Base-by-base conservation (phyloP, 2,797 vertebrate species). In the Cheirogaleus major region DNA sequence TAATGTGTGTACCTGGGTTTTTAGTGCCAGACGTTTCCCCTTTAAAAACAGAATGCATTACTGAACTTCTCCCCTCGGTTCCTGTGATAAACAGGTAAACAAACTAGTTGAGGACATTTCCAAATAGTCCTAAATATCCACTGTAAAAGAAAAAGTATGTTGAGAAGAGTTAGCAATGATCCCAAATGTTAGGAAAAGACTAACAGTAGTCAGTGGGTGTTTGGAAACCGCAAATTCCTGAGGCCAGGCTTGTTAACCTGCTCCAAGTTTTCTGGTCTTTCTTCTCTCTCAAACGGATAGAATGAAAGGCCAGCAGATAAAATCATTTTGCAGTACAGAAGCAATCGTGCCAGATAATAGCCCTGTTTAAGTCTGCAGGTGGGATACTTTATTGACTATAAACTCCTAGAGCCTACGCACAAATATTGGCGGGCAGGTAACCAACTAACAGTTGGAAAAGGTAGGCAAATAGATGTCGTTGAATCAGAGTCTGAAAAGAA, bases 251-350 rank as follows among this genome's bases (percentile, higher is more conserved):
- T 95, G 92, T 97, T 97, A 95, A 93, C 79, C 87, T 94, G 67
- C 73, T 91, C 23, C 61, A n/a, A 13, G 25, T 92, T 84, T 63
- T 67, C 41, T 67, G 52, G 79, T 63, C 50, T 87, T 69, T 96
- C 48, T 65, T 69, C 23, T 93, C n/a, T 87, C 93, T 86, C 50
- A 92, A 83, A 94, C 78, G 25, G 84, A 81, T 70, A 69, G 43
- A 96, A 76, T 23, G 95, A 97, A 98, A 97, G 97, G 93, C 95
- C 84, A 91, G 85, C 96, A 86, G 92, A 97, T 96, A 97, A 91
- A 97, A 95, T 95, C 97, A 94, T 91, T 92, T 95, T 95, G 95
- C 90, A 96, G 94, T 95, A 95, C 73, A 84, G 94, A 89, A 72
- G 88, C 97, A 97, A 93, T 98, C 97, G 94, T 95, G 73, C 86